Evolutionary conservation across 2,888 invertebrate genomes (phyloP).

Genomic region (Dolichomitus sp.): DNA sequence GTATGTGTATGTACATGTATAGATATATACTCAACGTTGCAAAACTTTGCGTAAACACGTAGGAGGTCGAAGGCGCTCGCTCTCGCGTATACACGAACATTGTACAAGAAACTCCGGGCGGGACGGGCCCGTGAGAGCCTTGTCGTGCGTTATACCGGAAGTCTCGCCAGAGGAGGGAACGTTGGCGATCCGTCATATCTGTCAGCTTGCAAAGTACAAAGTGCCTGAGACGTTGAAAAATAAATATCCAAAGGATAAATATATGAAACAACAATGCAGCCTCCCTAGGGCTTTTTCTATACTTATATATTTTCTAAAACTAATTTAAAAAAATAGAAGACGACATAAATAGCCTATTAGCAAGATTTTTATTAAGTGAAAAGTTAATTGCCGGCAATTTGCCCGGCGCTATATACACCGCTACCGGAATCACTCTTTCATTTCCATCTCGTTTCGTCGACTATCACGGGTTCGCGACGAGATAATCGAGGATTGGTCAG

Average conservation of each 20-base stretch:
- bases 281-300: background rate
- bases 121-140: constrained; percentile 56
- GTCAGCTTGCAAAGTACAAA: constrained; percentile 65
- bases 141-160: constrained; percentile 53
- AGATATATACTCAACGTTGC: constrained; percentile 10
- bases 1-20: background rate
- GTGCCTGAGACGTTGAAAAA: constrained; percentile 60
- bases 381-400: constrained; percentile 40
- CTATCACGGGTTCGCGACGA: constrained; percentile 39
- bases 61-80: constrained; percentile 43
- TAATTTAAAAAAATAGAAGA: no score
- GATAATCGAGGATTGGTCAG: constrained; percentile 59
- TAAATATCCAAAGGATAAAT: constrained; percentile 48
- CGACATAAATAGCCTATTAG: constrained; percentile 19
- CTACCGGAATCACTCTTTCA: constrained; percentile 14
- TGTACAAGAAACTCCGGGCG: constrained; percentile 48
- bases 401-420: background rate
- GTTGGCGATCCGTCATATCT: constrained; percentile 65
- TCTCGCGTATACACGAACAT: constrained; percentile 30
- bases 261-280: constrained; percentile 31
- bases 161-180: constrained; percentile 42
- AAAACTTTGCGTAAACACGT: constrained; percentile 65
- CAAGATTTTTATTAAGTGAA: constrained; percentile 29
- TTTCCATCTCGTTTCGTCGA: constrained; percentile 30
- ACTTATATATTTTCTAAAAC: constrained; percentile 3